These are phyloP conservation scores for Clunio marinus DNA, from an alignment of 2,888 invertebrate genomes.

Conservation along the genomic window DNA sequence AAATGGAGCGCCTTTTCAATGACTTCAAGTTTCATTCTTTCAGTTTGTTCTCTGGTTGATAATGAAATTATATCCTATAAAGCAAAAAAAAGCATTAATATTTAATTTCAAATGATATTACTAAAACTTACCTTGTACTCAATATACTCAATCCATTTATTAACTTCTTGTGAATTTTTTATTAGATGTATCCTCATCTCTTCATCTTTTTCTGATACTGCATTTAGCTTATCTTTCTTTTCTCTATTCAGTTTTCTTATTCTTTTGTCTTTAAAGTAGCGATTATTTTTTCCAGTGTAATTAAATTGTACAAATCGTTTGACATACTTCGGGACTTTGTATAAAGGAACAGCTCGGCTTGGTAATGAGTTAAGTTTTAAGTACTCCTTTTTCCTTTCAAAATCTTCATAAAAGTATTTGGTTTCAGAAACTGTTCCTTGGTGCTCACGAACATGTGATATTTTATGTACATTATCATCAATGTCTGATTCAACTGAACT, in stretches of 20 bases:
- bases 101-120: neutral
- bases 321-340: neutral
- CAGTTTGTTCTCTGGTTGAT: neutral
- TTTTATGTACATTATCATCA: neutral
- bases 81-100: neutral
- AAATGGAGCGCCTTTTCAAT: constrained; percentile 58
- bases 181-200: constrained; percentile 45
- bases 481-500: neutral
- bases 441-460: neutral
- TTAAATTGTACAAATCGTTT: neutral
- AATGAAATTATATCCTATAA: constrained; percentile 17
- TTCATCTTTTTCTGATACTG: neutral
- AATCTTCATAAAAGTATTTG: neutral
- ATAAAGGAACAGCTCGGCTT: neutral
- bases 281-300: neutral
- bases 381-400: constrained; percentile 7
- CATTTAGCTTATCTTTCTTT: neutral
- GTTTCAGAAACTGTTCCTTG: neutral
- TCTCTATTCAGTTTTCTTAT: neutral
- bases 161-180: constrained; percentile 54
- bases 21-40: constrained; percentile 53
- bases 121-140: constrained; percentile 54
- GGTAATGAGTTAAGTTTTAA: constrained; percentile 10
- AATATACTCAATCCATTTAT: constrained; percentile 59
- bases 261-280: constrained; percentile 8